Base-by-base conservation (phyloP, 1,140 invertebrate genomes). In the Phocides pigmalion region DNA sequence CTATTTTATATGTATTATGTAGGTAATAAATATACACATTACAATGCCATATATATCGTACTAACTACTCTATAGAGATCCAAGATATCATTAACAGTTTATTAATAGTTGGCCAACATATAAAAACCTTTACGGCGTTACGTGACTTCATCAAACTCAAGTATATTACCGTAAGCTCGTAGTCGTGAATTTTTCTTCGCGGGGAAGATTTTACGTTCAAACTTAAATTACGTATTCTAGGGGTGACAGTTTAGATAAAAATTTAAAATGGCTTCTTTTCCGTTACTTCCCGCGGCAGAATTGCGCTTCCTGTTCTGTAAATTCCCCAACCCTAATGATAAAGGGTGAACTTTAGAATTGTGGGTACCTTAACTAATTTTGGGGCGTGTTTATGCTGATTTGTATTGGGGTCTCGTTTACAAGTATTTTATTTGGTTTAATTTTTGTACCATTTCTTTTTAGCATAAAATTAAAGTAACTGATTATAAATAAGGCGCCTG, bases 171-270 rank as follows among this genome's bases (percentile, higher is more conserved):
- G 64, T 79, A 67, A 74, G 66, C 62, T 72, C 59, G 62, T 6
- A 62, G 72, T 78, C 74, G 59, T 84, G 81, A 86, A 84, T 82
- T 84, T 82, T 82, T 82, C 80, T 74, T 68, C 66, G 39, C 58
- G 62, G 44, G 67, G 69, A 76, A 76, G 73, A 80, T 86, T 86
- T 86, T 82, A 86, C 76, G 83, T 80, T 69, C 78, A 81, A 86
- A 86, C 83, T 86, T 86, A 85, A 83, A 85, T 83, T 82, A 74
- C 78, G 74, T 82, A 80, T 81, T 81, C 74, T 73, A 56, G 63
- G 68, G 78, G 76, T 79, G 82, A 82, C 77, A 81, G 74, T 82
- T 80, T 73, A 81, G 75, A 81, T 75, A 77, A 82, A 81, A 80
- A 72, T 74, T 79, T 79, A 73, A 79, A 83, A 76, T 70, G 63